phyloP scores from a whole-genome alignment of 2,797 vertebrate genomes.

The Coendou prehensilis region DNA sequence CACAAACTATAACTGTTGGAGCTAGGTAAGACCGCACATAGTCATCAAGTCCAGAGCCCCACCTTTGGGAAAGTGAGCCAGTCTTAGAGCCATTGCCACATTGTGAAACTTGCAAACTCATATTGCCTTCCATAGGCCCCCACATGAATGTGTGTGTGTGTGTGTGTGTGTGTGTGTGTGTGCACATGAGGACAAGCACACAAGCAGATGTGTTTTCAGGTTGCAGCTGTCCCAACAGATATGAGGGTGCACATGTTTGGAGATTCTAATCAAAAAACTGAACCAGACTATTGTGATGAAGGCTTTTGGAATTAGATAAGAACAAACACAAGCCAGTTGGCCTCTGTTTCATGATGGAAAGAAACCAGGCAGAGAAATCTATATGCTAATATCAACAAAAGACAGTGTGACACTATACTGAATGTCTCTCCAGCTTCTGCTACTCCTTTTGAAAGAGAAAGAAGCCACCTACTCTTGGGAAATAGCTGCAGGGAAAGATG shows the following conservation, averaged over 20 bases:
- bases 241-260: not conserved
- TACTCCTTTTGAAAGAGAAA: not conserved
- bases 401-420: not conserved
- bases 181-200: too few species aligned
- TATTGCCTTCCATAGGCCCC: not conserved
- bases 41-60: not conserved
- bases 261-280: not conserved
- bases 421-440: not conserved
- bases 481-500: conserved; percentile 33
- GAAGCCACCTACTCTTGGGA: not conserved
- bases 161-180: too few species aligned
- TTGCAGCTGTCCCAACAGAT: not conserved
- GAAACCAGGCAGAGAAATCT: conserved; percentile 55
- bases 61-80: not conserved
- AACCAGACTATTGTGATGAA: conserved; percentile 37
- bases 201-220: not conserved
- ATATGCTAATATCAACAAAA: conserved; percentile 69
- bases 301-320: conserved; percentile 71
- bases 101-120: not conserved
- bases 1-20: not conserved
- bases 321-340: not conserved
- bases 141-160: not conserved
- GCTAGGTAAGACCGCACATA: not conserved
- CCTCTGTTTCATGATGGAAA: conserved; percentile 37
- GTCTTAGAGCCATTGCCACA: too few species aligned